Conservation (phyloP, 1,140 invertebrate species). For the Drosophila insularis region DNA sequence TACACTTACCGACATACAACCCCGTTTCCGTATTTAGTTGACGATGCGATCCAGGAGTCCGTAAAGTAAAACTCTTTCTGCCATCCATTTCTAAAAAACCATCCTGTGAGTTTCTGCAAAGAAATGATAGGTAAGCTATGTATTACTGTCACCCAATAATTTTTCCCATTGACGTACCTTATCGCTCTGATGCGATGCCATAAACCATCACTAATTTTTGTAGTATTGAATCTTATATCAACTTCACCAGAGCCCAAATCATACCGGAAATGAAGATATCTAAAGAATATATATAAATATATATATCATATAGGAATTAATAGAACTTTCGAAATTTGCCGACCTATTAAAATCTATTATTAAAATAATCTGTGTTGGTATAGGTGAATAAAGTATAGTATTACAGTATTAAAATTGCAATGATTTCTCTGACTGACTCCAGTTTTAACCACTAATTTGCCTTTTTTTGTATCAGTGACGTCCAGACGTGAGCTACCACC, state of each 20-base stretch:
- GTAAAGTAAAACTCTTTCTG: conserved; percentile 88
- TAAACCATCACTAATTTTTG: conserved; percentile 94
- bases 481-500: too few relatives aligned
- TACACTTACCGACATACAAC: conserved; percentile 90
- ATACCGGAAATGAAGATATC: conserved; percentile 84
- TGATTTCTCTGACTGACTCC: too few relatives aligned
- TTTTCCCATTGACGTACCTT: conserved; percentile 85
- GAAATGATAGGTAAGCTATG: neutral
- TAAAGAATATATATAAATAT: conserved; percentile 74
- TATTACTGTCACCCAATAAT: neutral
- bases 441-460: too few relatives aligned
- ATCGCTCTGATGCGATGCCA: conserved; percentile 95
- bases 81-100: conserved; percentile 93
- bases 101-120: conserved; percentile 91
- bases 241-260: conserved; percentile 91
- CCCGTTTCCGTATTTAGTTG: conserved; percentile 93
- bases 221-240: conserved; percentile 91
- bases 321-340: neutral
- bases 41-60: conserved; percentile 91
- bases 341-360: too few relatives aligned
- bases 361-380: too few relatives aligned
- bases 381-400: too few relatives aligned
- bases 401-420: too few relatives aligned
- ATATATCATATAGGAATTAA: too few relatives aligned
- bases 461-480: too few relatives aligned